Evolutionary conservation across 2,888 invertebrate genomes (phyloP).

Genomic region (Tigriopus californicus): DNA sequence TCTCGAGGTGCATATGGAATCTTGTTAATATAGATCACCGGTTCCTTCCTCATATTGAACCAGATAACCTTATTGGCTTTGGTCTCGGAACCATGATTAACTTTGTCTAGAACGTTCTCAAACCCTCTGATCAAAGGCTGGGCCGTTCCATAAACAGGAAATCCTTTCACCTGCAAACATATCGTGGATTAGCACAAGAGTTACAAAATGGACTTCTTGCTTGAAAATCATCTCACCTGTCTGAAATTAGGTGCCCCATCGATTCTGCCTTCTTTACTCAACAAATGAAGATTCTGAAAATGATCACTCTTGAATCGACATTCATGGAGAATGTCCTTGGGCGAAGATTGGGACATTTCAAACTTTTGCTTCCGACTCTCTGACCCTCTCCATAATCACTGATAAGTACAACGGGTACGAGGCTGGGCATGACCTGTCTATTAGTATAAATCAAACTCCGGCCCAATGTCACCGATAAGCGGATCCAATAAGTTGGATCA

Average conservation of each 20-base stretch:
- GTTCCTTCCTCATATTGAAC: constrained; percentile 14
- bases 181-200: neutral
- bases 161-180: neutral
- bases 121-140: constrained; percentile 4
- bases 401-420: no score
- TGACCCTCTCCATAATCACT: no score
- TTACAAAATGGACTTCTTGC: neutral
- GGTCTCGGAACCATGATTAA: neutral
- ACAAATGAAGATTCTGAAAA: constrained; percentile 5
- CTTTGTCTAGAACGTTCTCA: neutral
- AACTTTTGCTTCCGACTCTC: no score
- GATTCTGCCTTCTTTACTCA: neutral
- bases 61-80: neutral
- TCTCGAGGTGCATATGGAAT: constrained; percentile 10
- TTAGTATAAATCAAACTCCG: no score
- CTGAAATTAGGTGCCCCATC: constrained; percentile 10
- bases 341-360: no score
- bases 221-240: neutral
- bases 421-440: no score
- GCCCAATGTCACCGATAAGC: no score
- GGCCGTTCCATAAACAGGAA: constrained; percentile 13
- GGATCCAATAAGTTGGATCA: no score
- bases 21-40: constrained; percentile 12
- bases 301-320: constrained; percentile 8
- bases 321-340: no score